Evolutionary conservation across 2,888 invertebrate genomes (phyloP).

Genomic region (Drosophila affinis): DNA sequence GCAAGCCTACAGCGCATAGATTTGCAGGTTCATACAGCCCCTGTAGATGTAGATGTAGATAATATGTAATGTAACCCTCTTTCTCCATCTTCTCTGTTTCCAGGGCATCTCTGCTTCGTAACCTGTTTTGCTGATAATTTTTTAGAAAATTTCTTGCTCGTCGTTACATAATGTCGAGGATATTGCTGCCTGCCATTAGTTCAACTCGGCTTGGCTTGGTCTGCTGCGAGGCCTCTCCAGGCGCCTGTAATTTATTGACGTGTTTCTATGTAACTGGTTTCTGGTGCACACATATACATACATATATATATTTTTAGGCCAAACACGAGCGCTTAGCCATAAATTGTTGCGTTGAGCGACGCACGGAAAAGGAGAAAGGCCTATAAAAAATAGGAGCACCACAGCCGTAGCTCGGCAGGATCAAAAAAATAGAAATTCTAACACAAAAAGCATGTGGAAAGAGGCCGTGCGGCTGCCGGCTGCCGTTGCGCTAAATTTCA

Average conservation of each 20-base stretch:
- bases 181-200: slow-evolving; percentile 56
- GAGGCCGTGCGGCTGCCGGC: slow-evolving; percentile 12
- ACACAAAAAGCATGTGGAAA: slow-evolving; percentile 38
- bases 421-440: slow-evolving; percentile 12
- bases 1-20: too few relatives aligned
- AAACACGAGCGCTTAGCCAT: slow-evolving; percentile 72
- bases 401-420: background rate
- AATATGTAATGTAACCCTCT: too few relatives aligned
- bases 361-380: slow-evolving; percentile 33
- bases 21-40: background rate
- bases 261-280: slow-evolving; percentile 65
- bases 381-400: slow-evolving; percentile 27
- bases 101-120: background rate
- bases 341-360: slow-evolving; percentile 65
- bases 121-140: background rate
- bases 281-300: background rate
- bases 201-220: slow-evolving; percentile 49
- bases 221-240: slow-evolving; percentile 17
- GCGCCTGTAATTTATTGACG: slow-evolving; percentile 69
- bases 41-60: too few relatives aligned
- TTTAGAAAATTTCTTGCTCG: slow-evolving; percentile 4
- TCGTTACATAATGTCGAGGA: slow-evolving; percentile 15
- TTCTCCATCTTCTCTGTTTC: background rate
- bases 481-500: slow-evolving; percentile 71
- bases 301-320: slow-evolving; percentile 58